Evolutionary conservation across 1,140 invertebrate species (phyloP), one percentile per base, ranked within the genome.

Genomic region (Megathymus violae): DNA sequence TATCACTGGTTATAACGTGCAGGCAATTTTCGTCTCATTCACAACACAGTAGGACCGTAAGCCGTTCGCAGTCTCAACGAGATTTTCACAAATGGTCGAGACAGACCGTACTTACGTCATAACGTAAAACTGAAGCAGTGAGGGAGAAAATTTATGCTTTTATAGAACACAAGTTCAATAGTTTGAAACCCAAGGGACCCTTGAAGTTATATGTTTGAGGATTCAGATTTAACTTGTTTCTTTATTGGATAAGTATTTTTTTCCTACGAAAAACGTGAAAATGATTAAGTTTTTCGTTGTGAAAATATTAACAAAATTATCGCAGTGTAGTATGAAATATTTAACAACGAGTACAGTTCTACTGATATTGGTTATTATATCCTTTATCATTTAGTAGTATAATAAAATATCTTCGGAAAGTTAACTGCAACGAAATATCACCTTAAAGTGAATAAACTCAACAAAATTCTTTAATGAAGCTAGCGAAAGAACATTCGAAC

Each of bases 161-260:
- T 58, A 74, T 69, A 50, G 68, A 71, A 25, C 59, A 70, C 62
- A 74, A 69, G 67, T 68, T 56, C 61, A 76, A 69, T 76, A 73
- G 65, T 64, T 69, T 47, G 59, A 43, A 67, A 71, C 73, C 66
- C 66, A 60, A 47, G 67, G 60, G 62, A 64, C 64, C 56, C 38
- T 25, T 52, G n/a, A 41, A 52, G 11, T 14, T 25, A 19, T 52
- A 52, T 40, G 27, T 54, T 54, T 17, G 11, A 27, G 17, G 16
- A 43, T 56, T 56, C 22, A 43, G 40, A 56, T 56, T 56, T 43
- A 56, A 56, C 27, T 48, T 34, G 14, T 34, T 48, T 16, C 31
- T 51, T 52, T 41, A 6, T 40, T 17, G n/a, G 40, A 38, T 10
- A 13, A 0, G 17, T 19, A 44, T 25, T 46, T 46, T n/a, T n/a